Evolutionary conservation across 2,888 invertebrate genomes (phyloP).

Genomic region (Philonicus albiceps): DNA sequence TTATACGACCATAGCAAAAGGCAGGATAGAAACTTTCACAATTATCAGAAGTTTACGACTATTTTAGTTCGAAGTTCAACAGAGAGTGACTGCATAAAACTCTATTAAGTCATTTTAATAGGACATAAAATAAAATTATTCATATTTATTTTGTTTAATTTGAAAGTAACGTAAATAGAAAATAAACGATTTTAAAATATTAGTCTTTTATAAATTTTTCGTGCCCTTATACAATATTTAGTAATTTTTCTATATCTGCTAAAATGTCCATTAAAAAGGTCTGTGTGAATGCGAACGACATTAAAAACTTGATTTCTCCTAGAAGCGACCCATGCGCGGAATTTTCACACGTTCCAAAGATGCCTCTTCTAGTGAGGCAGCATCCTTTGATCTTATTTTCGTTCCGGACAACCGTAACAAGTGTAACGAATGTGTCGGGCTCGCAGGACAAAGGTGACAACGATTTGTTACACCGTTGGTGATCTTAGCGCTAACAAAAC

Average conservation of each 20-base stretch:
- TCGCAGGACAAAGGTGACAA: slow-evolving; percentile 42
- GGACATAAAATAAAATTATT: background rate
- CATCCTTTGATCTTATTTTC: slow-evolving; percentile 14
- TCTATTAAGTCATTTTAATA: background rate
- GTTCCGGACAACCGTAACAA: slow-evolving; percentile 31
- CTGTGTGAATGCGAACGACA: background rate
- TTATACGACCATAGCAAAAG: background rate
- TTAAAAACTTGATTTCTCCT: background rate
- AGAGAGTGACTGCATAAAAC: background rate
- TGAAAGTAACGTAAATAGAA: background rate
- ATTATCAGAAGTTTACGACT: background rate
- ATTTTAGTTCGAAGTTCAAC: background rate
- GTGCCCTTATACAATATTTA: background rate
- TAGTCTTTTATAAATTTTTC: background rate
- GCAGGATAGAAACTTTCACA: background rate
- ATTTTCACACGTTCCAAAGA: background rate
- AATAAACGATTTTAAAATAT: background rate
- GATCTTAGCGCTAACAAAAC: background rate
- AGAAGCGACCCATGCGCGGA: background rate
- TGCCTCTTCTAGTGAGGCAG: background rate
- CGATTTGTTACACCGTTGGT: slow-evolving; percentile 45
- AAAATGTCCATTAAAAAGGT: background rate
- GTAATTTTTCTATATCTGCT: background rate
- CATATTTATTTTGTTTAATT: background rate
- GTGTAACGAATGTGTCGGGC: slow-evolving; percentile 42